Evolutionary conservation across 2,888 invertebrate species (phyloP), one percentile per base, ranked within the genome.

Genomic region (Drosophila vallismaia): DNA sequence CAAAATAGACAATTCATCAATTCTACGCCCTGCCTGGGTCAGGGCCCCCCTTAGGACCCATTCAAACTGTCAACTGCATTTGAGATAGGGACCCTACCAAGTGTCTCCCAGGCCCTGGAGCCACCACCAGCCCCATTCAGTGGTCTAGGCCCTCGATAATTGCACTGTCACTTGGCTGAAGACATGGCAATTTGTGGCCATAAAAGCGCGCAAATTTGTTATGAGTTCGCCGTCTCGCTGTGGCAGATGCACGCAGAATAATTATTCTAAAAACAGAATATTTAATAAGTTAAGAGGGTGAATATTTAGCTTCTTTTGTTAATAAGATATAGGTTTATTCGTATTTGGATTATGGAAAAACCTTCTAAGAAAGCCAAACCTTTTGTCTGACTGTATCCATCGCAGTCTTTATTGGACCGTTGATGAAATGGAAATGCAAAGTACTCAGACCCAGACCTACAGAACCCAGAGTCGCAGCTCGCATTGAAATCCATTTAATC

Each of bases 101-200:
- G 64, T 51, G 64, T 50, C 51, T 44, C 28, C 42, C 49, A 40
- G 42, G 24, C 8, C 45, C 55, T 28, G 63, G 31, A 55, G 74
- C 58, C 19, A 68, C n/a, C 38, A 31, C 50, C 24, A 28, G 7
- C 33, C 42, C 51, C 24, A 42, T 42, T 42, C 44, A 44, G 24
- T 10, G 54, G 45, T 66, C 74, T 63, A 51, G 79, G 81, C 67
- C 73, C 71, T 80, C 88, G 84, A 84, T 84, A 84, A 84, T 84
- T 84, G 84, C 84, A 80, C 84, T 88, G 84, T 84, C 84, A 84
- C 88, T 84, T 84, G 80, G 72, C 76, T 77, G 80, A 83, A 88
- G 86, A 84, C 88, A 88, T 88, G 84, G 84, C 86, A 84, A 84
- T 84, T 84, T 84, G 83, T 87, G 83, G 77, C 83, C 88, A 84